Base-by-base conservation (phyloP, 2,797 vertebrate genomes). In the Poeciliopsis turneri region DNA sequence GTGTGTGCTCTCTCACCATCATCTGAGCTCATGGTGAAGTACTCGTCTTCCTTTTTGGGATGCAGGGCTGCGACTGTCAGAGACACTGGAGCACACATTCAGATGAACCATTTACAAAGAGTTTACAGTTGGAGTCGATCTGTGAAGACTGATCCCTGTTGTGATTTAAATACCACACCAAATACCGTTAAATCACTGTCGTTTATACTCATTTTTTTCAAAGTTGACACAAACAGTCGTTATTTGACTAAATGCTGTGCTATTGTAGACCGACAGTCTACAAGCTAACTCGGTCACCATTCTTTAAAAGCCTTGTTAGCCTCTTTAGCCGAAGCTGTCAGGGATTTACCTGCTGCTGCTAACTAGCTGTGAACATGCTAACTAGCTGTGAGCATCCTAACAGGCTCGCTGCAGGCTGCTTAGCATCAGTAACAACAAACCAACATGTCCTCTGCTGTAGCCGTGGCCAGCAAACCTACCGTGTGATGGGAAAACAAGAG, bases 21-120 rank as follows among this genome's bases (percentile, higher is more conserved):
- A 85, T 99, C 97, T 1, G 97, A 96, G 74, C 97, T 99, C 98
- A 98, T 97, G 84, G 94, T 93, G 90, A 95, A 80, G 78, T 72
- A 84, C 51, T 92, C 82, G 82, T 91, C 86, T 88, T 96, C 93
- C 23, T 55, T 88, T 89, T 90, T 92, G 33, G 89, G 90, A 85
- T 90, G 85, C 79, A 83, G 91, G 88, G 85, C 90, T 94, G 94
- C 93, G 64, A 41, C 64, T 68, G 30, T 61, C 18, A 1, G 18
- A 36, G 15, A 68, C 64, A 68, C 64, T 68, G 36, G 9, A 25
- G 13, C 11, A 68, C 3, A 68, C 61, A 39, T 64, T 64, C 8
- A 64, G 28, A 64, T 30, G 4, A 59, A 59, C 5, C 1, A n/a
- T 55, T 59, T 15, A 59, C 25, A 59, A 28, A 28, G 12, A 59